Percentiles rank a stretch among this genome's conserved stretches.
phyloP scores from a whole-genome alignment of 2,113 vertebrate genomes.

The Thalassarche chlororhynchos region DNA sequence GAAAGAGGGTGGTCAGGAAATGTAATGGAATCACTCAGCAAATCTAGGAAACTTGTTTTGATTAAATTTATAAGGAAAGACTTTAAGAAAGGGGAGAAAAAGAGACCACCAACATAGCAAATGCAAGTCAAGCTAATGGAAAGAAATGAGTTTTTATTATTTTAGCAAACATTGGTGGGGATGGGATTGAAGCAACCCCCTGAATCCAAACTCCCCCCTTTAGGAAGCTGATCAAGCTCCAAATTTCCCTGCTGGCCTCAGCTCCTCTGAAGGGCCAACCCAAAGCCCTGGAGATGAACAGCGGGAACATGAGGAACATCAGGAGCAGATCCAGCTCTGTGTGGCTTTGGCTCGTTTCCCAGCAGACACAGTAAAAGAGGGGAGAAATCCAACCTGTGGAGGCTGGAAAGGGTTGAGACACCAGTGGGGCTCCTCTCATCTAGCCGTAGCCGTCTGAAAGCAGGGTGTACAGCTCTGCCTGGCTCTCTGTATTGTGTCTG shows the following conservation, averaged over 20 bases:
- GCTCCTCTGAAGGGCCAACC: slow-evolving; percentile 8
- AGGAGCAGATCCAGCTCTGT: slow-evolving; percentile 32
- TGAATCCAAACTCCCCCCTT: background rate
- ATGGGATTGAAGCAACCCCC: background rate
- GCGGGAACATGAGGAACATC: slow-evolving; percentile 18
- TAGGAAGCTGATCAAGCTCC: slow-evolving; percentile 36
- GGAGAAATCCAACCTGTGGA: slow-evolving; percentile 30
- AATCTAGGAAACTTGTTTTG: background rate
- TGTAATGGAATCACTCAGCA: background rate
- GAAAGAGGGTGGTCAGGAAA: background rate
- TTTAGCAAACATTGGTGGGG: slow-evolving; percentile 16
- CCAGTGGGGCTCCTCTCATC: background rate
- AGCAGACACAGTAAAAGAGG: slow-evolving; percentile 16
- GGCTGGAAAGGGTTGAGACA: slow-evolving; percentile 30
- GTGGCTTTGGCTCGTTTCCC: slow-evolving; percentile 49
- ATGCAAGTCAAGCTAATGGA: background rate
- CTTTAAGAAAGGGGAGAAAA: background rate
- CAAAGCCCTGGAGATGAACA: slow-evolving; percentile 33
- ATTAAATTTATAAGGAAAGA: background rate
- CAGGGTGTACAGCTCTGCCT: background rate
- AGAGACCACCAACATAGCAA: slow-evolving; percentile 49
- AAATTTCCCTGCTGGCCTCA: slow-evolving; percentile 43
- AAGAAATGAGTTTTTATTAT: slow-evolving; percentile 30
- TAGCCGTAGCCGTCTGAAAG: background rate
- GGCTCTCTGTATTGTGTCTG: background rate